Conservation (phyloP, 2,797 vertebrate genomes). For the Scomberomorus guttatus region DNA sequence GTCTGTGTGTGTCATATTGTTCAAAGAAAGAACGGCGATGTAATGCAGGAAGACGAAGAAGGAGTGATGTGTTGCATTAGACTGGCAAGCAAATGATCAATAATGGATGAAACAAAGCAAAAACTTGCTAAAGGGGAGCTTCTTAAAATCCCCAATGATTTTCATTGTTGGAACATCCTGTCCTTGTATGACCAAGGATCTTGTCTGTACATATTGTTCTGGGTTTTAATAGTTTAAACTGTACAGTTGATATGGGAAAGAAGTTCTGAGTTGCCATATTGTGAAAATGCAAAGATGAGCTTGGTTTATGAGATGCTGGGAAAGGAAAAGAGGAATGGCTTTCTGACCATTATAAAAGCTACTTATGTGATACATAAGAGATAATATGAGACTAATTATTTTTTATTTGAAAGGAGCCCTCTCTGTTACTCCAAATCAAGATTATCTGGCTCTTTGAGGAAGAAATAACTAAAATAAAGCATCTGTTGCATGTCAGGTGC, state of each 20-base stretch:
- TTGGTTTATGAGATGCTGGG: slow-evolving; percentile 30
- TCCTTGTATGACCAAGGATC: not conserved
- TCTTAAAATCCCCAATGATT: not conserved
- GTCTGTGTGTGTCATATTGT: not conserved
- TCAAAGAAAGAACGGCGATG: not conserved
- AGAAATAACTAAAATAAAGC: not conserved
- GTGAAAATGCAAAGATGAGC: slow-evolving; percentile 12
- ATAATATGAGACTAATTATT: not conserved
- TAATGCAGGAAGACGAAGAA: slow-evolving; percentile 8
- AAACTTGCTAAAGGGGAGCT: not conserved
- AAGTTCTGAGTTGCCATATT: slow-evolving; percentile 8
- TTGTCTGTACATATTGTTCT: not conserved
- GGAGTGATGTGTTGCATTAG: not conserved
- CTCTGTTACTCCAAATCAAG: not conserved
- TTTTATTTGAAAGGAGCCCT: not conserved
- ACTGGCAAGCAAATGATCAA: slow-evolving; percentile 13
- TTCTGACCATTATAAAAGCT: not conserved
- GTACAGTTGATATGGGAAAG: slow-evolving; percentile 1
- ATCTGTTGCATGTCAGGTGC: not conserved
- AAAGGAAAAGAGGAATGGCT: slow-evolving; percentile 14
- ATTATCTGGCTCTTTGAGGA: not conserved
- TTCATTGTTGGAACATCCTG: not conserved
- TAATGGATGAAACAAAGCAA: slow-evolving; percentile 19
- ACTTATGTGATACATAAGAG: not conserved
- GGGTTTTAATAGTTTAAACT: slow-evolving; percentile 1